These are phyloP conservation scores for Channa striata DNA, from an alignment of 2,797 vertebrate species.

Conservation along the genomic window DNA sequence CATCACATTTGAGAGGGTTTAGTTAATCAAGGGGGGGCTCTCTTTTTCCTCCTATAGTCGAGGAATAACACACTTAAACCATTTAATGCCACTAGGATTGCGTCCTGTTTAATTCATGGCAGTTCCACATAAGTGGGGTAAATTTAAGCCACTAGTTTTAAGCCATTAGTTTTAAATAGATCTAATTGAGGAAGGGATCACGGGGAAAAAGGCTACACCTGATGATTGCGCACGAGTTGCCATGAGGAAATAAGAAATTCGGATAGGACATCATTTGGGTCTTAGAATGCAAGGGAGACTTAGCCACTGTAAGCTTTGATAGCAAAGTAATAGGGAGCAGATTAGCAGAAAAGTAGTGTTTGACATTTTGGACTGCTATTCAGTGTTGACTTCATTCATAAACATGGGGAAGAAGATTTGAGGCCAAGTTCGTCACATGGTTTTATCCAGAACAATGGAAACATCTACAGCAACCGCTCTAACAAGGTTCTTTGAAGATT, in stretches of 20 bases:
- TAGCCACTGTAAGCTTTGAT: slow-evolving; percentile 80
- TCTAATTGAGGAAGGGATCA: slow-evolving; percentile 86
- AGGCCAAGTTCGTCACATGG: slow-evolving; percentile 47
- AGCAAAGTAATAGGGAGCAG: slow-evolving; percentile 57
- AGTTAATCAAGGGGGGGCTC: slow-evolving; percentile 86
- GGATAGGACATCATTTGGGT: slow-evolving; percentile 77
- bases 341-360: slow-evolving; percentile 61
- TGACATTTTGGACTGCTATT: slow-evolving; percentile 73
- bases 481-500: slow-evolving; percentile 75
- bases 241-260: slow-evolving; percentile 69
- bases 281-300: slow-evolving; percentile 78
- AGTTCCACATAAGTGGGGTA: slow-evolving; percentile 83
- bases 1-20: slow-evolving; percentile 89
- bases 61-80: slow-evolving; percentile 89
- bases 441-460: slow-evolving; percentile 75
- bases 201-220: slow-evolving; percentile 83
- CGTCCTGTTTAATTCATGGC: slow-evolving; percentile 80
- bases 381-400: slow-evolving; percentile 73
- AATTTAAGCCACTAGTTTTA: slow-evolving; percentile 88
- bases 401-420: slow-evolving; percentile 67
- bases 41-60: slow-evolving; percentile 83
- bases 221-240: slow-evolving; percentile 81
- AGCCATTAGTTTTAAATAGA: slow-evolving; percentile 86
- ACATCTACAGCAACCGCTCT: slow-evolving; percentile 57
- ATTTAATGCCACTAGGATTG: slow-evolving; percentile 87